Evolutionary conservation across 2,888 invertebrate genomes (phyloP).

Genomic region (Hanleya hanleyi): DNA sequence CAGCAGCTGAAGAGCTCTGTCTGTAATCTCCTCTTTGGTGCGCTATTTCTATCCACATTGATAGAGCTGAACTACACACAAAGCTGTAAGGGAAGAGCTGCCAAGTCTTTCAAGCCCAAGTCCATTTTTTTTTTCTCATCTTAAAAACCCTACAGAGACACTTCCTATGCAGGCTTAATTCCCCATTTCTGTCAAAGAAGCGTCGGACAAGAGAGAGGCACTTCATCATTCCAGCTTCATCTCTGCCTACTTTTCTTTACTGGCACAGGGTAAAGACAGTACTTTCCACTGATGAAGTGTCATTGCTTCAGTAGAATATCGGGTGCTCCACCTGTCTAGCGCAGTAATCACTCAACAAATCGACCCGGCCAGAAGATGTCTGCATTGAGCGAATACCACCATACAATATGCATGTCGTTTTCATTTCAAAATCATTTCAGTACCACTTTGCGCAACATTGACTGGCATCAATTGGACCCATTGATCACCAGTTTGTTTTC

Average conservation of each 20-base stretch:
- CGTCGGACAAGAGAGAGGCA: neutral
- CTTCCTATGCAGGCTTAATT: neutral
- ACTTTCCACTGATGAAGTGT: neutral
- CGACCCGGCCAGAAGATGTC: neutral
- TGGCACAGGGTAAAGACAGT: neutral
- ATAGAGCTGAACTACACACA: neutral
- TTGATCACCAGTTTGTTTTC: slow-evolving; percentile 9
- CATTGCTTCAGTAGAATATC: neutral
- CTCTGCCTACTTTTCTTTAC: neutral
- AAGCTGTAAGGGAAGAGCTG: no score
- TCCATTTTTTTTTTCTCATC: neutral
- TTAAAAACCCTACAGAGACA: neutral
- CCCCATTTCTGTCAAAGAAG: neutral
- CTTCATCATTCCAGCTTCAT: neutral
- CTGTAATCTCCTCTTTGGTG: neutral
- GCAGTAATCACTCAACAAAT: neutral
- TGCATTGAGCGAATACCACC: neutral
- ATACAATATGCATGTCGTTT: slow-evolving; percentile 10
- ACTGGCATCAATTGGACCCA: neutral
- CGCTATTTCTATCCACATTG: neutral
- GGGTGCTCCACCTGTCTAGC: slow-evolving; percentile 1
- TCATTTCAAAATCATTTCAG: slow-evolving; percentile 10
- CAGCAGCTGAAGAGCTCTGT: no score
- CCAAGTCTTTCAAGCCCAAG: neutral
- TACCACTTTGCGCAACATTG: neutral